These are phyloP conservation scores for Noctua fimbriata DNA, from an alignment of 2,888 invertebrate species.

Conservation along the genomic window DNA sequence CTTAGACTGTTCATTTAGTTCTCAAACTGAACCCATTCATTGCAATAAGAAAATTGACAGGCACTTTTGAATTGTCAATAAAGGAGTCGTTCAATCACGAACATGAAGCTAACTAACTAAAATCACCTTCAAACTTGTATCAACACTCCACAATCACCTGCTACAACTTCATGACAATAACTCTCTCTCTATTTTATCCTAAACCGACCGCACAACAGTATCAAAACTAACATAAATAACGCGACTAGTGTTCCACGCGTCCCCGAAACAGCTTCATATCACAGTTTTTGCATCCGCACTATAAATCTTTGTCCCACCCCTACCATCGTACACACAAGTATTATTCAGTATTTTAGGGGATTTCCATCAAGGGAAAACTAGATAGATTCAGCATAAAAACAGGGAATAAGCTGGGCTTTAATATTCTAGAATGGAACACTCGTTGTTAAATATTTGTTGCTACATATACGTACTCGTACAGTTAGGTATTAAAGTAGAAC, in stretches of 20 bases:
- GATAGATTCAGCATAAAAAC: neutral
- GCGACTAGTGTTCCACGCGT: constrained; percentile 27
- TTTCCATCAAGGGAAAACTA: constrained; percentile 21
- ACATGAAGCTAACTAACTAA: neutral
- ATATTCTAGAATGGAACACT: neutral
- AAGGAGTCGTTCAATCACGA: neutral
- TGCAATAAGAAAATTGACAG: neutral
- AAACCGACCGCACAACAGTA: constrained; percentile 35
- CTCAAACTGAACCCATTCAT: neutral
- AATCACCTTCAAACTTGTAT: neutral
- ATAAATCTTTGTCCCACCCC: constrained; percentile 40
- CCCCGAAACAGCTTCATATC: constrained; percentile 51
- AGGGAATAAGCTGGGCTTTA: neutral
- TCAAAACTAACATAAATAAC: constrained; percentile 53
- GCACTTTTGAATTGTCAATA: neutral
- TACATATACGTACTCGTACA: too few species aligned
- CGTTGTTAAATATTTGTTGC: neutral
- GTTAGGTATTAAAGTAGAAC: too few species aligned
- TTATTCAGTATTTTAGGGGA: constrained; percentile 30
- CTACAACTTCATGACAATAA: constrained; percentile 13
- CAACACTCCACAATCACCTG: neutral
- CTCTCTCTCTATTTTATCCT: constrained; percentile 20
- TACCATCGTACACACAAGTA: constrained; percentile 1
- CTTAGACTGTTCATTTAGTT: neutral
- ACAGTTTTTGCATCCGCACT: constrained; percentile 60